Evolutionary conservation across 2,888 invertebrate genomes (phyloP).

Genomic region (Thymelicus sylvestris): DNA sequence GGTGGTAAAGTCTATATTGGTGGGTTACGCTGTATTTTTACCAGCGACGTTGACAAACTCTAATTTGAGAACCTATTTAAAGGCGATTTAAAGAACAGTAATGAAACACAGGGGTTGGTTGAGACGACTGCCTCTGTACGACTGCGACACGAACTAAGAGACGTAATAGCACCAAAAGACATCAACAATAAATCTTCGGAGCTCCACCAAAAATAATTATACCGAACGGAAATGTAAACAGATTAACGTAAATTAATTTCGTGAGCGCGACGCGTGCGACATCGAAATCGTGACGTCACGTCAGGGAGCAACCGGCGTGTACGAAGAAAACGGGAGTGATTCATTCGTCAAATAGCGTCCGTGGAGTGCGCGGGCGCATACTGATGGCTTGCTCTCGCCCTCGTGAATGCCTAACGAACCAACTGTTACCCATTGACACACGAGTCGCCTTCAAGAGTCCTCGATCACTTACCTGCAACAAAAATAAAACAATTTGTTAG

Average conservation of each 20-base stretch:
- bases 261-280: constrained; percentile 74
- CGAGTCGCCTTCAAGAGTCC: constrained; percentile 49
- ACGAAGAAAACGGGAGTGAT: constrained; percentile 71
- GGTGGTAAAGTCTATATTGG: no score
- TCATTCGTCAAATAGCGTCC: constrained; percentile 76
- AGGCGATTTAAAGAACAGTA: neutral
- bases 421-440: constrained; percentile 52
- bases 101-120: neutral
- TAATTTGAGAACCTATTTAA: neutral
- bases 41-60: no score
- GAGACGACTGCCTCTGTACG: neutral
- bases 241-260: constrained; percentile 70
- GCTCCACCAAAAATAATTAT: constrained; percentile 48
- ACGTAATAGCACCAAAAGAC: neutral
- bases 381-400: constrained; percentile 65
- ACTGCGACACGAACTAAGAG: constrained; percentile 3
- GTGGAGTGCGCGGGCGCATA: constrained; percentile 79
- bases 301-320: constrained; percentile 50
- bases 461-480: constrained; percentile 59
- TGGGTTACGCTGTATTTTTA: no score
- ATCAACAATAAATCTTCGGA: constrained; percentile 14
- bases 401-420: constrained; percentile 67
- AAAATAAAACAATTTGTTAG: constrained; percentile 45
- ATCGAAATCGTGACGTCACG: constrained; percentile 80
- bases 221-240: constrained; percentile 63